phyloP scores from a whole-genome alignment of 2,888 invertebrate genomes.

The Trichogramma dendrolimi region DNA sequence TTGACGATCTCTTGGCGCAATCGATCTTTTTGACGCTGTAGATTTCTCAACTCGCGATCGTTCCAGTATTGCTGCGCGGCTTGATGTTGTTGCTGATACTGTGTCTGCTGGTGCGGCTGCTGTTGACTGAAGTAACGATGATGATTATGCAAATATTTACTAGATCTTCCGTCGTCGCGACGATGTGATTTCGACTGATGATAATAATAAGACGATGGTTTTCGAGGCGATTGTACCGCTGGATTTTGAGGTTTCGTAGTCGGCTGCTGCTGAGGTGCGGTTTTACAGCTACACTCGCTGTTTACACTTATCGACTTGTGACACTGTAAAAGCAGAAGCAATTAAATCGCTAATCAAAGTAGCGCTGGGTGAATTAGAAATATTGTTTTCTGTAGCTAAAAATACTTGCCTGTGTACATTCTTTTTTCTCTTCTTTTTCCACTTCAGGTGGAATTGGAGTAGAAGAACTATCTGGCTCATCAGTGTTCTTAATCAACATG shows the following conservation, averaged over 20 bases:
- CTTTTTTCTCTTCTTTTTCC: no score
- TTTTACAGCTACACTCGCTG: conserved; percentile 13
- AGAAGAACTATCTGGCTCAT: background rate
- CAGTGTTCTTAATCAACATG: background rate
- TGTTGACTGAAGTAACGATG: background rate
- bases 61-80: conserved; percentile 36
- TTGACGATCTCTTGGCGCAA: conserved; percentile 40
- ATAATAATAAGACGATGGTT: no score
- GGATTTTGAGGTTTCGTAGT: no score
- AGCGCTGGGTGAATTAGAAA: no score
- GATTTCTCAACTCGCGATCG: conserved; percentile 34
- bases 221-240: no score
- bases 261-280: background rate
- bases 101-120: conserved; percentile 4
- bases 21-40: conserved; percentile 39
- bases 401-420: conserved; percentile 16
- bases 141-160: no score
- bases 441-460: background rate
- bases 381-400: no score
- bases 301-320: conserved; percentile 17
- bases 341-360: background rate
- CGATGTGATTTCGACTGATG: no score
- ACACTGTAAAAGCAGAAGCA: conserved; percentile 9
- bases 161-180: no score
- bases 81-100: conserved; percentile 17